These are phyloP conservation scores for Emydocephalus ijimae DNA, from an alignment of 2,113 vertebrate genomes.

Conservation along the genomic window DNA sequence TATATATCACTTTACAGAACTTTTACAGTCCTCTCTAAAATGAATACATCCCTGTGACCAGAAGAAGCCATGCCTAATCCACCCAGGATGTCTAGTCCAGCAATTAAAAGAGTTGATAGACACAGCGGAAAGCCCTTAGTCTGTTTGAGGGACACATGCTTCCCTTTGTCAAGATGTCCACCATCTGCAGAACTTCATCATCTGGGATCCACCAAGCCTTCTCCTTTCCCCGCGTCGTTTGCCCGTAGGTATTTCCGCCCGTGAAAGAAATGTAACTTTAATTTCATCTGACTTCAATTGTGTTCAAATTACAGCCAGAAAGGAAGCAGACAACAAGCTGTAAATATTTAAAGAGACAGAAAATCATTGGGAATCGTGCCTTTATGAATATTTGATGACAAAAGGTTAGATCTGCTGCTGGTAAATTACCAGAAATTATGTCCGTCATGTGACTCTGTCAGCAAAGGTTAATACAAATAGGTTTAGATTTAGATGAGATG, in stretches of 20 bases:
- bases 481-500: constrained; percentile 82
- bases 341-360: constrained; percentile 97
- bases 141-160: constrained; percentile 4
- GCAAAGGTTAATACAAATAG: constrained; percentile 91
- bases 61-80: neutral
- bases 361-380: constrained; percentile 97
- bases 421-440: constrained; percentile 92
- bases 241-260: constrained; percentile 62
- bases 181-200: neutral
- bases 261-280: constrained; percentile 81
- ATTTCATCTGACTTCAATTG: constrained; percentile 88
- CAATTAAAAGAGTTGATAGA: neutral
- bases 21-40: no score
- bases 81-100: no score
- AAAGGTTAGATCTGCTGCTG: constrained; percentile 85
- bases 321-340: constrained; percentile 90
- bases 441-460: constrained; percentile 89
- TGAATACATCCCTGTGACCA: neutral
- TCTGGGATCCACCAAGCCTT: constrained; percentile 33
- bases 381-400: constrained; percentile 98
- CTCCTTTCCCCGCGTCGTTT: constrained; percentile 25
- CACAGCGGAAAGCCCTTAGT: neutral
- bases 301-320: constrained; percentile 82
- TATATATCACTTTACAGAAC: no score
- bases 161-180: constrained; percentile 8